Percentiles rank a stretch among this genome's conserved stretches.
phyloP scores from a whole-genome alignment of 2,888 invertebrate species.

The Lordiphosa andalusiaca region DNA sequence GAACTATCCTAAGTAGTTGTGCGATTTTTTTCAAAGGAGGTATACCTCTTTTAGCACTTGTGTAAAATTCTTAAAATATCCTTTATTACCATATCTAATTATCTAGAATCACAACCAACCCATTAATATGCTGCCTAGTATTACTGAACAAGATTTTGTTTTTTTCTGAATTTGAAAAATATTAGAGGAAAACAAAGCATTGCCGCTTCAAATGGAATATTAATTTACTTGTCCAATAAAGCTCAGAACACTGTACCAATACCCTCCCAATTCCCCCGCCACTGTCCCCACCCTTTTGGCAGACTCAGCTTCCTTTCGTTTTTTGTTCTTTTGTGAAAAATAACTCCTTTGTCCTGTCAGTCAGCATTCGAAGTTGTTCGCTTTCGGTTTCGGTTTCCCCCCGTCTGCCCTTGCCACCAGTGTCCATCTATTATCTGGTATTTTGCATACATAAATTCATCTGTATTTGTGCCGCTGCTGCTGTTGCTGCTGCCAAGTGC shows the following conservation, averaged over 20 bases:
- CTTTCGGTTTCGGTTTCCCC: slow-evolving; percentile 58
- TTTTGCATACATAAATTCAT: slow-evolving; percentile 80
- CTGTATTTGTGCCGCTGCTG: slow-evolving; percentile 45
- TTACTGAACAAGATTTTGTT: too few species aligned
- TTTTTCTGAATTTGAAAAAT: too few species aligned
- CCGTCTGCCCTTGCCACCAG: background rate
- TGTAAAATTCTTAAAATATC: too few species aligned
- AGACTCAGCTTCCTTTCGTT: slow-evolving; percentile 39
- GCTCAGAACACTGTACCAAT: background rate
- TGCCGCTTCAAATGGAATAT: too few species aligned
- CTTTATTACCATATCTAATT: too few species aligned
- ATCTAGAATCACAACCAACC: too few species aligned
- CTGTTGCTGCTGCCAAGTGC: slow-evolving; percentile 28
- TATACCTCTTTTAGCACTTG: too few species aligned
- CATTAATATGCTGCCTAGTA: too few species aligned
- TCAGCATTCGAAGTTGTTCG: slow-evolving; percentile 46
- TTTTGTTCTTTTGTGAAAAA: slow-evolving; percentile 71
- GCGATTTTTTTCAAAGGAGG: too few species aligned
- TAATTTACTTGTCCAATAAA: too few species aligned
- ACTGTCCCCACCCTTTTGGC: slow-evolving; percentile 19
- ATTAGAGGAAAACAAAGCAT: too few species aligned
- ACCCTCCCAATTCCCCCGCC: slow-evolving; percentile 18
- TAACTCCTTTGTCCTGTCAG: slow-evolving; percentile 79
- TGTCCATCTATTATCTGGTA: slow-evolving; percentile 49
- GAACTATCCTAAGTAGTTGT: too few species aligned